Percentiles rank a stretch among this genome's conserved stretches.
These are phyloP conservation scores for Eugnorisma glareosa DNA, from an alignment of 2,888 invertebrate species.

Conservation along the genomic window DNA sequence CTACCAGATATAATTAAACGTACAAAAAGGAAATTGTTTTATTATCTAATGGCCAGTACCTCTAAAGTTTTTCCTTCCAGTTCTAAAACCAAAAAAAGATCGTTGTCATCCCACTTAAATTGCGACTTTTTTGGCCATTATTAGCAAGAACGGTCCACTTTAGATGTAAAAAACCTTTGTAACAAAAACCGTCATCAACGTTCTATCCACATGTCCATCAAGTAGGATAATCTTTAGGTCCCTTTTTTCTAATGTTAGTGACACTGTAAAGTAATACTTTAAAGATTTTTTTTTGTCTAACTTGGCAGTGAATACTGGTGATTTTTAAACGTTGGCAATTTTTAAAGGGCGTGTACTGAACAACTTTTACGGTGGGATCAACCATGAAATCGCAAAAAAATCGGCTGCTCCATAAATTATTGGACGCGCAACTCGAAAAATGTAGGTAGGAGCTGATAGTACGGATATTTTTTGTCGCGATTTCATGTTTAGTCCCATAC, in stretches of 20 bases:
- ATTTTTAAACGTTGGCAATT: not conserved
- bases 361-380: not conserved
- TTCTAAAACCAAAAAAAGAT: conserved; percentile 27
- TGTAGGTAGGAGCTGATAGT: not conserved
- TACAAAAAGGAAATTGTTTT: not conserved
- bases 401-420: not conserved
- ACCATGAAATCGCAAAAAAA: not conserved
- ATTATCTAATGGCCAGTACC: conserved; percentile 9
- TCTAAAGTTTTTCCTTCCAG: not conserved
- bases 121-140: conserved; percentile 40
- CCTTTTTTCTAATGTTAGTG: conserved; percentile 26
- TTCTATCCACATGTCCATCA: conserved; percentile 40
- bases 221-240: conserved; percentile 13
- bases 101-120: conserved; percentile 36
- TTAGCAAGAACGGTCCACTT: conserved; percentile 38
- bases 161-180: conserved; percentile 39
- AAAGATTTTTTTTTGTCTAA: conserved; percentile 1
- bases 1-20: not conserved
- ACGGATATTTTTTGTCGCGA: too few relatives aligned
- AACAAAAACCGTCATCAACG: conserved; percentile 51
- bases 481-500: too few relatives aligned
- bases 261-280: conserved; percentile 2
- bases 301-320: not conserved
- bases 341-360: not conserved
- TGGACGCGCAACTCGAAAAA: not conserved